Evolutionary conservation across 2,113 vertebrate species (phyloP).

Genomic region (Cyprinodon tularosa): DNA sequence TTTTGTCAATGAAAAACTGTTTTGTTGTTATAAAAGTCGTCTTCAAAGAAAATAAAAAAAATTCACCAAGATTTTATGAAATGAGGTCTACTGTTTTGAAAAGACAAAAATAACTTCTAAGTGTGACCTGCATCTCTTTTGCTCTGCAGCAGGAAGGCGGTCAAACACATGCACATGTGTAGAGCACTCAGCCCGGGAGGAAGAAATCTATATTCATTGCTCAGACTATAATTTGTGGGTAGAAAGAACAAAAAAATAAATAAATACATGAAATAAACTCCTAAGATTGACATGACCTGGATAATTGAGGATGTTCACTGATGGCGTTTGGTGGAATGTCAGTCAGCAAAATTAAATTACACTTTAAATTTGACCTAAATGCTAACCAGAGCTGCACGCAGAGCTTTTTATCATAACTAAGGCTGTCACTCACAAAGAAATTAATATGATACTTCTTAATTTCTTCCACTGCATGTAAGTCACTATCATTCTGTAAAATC

Average conservation of each 20-base stretch:
- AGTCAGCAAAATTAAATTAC: background rate
- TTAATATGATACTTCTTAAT: background rate
- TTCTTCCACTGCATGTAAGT: background rate
- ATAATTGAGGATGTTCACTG: background rate
- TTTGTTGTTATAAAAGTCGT: constrained; percentile 24
- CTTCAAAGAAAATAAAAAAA: constrained; percentile 25
- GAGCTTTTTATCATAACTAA: background rate
- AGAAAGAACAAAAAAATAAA: background rate
- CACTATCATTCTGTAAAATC: background rate
- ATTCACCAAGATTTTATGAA: background rate
- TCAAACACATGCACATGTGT: too few species aligned
- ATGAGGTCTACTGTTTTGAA: background rate
- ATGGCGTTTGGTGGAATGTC: background rate
- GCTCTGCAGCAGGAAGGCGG: too few species aligned
- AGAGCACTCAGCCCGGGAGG: background rate
- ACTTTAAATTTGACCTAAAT: background rate
- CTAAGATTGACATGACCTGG: background rate
- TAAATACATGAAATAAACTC: background rate
- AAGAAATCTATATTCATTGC: background rate
- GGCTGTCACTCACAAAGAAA: background rate
- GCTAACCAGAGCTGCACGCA: background rate
- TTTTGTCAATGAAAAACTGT: constrained; percentile 27
- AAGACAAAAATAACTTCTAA: background rate
- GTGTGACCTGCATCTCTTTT: too few species aligned
- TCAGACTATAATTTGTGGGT: too few species aligned